phyloP scores from a whole-genome alignment of 2,888 invertebrate species.

The Agrenia bidenticulata region DNA sequence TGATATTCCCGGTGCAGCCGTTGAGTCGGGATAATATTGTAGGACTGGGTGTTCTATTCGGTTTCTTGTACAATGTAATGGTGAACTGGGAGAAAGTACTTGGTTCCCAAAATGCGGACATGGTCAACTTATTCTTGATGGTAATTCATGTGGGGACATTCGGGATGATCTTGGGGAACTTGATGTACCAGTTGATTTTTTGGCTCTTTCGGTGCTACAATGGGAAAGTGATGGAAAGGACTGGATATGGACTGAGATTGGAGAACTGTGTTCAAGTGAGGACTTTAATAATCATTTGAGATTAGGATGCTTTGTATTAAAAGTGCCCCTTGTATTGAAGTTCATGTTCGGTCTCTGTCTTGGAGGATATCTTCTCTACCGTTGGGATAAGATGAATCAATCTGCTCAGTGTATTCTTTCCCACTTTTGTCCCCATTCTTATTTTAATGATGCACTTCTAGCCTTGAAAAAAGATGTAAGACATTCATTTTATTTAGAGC shows the following conservation, averaged over 20 bases:
- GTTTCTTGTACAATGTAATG: neutral
- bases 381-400: neutral
- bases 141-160: neutral
- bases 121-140: neutral
- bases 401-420: neutral
- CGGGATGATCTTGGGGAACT: neutral
- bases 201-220: neutral
- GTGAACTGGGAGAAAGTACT: neutral
- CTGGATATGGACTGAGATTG: neutral
- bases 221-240: neutral
- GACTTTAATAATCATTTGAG: neutral
- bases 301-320: no score
- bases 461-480: neutral
- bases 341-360: conserved; percentile 14
- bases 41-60: neutral
- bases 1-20: neutral
- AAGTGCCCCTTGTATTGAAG: neutral
- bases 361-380: conserved; percentile 4
- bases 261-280: neutral
- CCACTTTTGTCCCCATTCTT: neutral
- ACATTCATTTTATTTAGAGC: neutral
- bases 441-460: neutral
- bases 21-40: neutral
- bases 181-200: neutral
- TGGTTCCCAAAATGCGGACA: neutral